Conservation (phyloP, 1,140 invertebrate species). For the Drosophila lini region DNA sequence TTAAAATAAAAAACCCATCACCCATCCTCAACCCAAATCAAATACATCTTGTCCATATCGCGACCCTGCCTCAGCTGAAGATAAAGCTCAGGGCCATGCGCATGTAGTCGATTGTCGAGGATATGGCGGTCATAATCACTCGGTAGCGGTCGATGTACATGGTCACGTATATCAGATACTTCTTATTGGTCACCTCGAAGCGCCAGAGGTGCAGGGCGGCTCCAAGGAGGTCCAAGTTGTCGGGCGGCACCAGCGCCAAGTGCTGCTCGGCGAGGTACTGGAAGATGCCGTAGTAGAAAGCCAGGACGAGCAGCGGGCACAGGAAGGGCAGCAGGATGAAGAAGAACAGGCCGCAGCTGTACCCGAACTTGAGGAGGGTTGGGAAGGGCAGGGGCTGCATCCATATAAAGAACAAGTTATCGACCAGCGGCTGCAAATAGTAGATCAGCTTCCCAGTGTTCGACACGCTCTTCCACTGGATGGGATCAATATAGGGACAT, state of each 20-base stretch:
- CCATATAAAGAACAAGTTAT: conserved; percentile 61
- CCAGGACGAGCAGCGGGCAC: conserved; percentile 48
- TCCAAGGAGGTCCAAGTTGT: conserved; percentile 45
- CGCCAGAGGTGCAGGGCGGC: conserved; percentile 27
- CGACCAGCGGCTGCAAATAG: conserved; percentile 66
- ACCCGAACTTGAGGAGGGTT: conserved; percentile 56
- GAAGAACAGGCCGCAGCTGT: conserved; percentile 52
- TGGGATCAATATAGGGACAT: neutral
- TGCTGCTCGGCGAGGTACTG: conserved; percentile 57
- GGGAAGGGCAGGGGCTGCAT: conserved; percentile 69
- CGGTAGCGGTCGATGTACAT: conserved; percentile 72
- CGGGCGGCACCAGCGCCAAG: conserved; percentile 7
- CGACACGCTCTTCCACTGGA: conserved; percentile 52
- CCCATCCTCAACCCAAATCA: neutral
- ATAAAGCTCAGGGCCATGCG: conserved; percentile 62
- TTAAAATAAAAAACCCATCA: neutral
- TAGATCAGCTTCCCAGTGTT: conserved; percentile 53
- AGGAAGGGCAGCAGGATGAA: conserved; percentile 61
- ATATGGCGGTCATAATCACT: conserved; percentile 62
- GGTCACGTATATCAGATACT: conserved; percentile 54
- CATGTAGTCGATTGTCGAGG: conserved; percentile 67
- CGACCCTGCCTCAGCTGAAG: conserved; percentile 27
- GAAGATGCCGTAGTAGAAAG: conserved; percentile 52
- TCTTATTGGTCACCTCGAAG: conserved; percentile 61
- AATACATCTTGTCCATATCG: neutral